Evolutionary conservation across 1,140 invertebrate species (phyloP).

Genomic region (Pogonognathellus flavescens): DNA sequence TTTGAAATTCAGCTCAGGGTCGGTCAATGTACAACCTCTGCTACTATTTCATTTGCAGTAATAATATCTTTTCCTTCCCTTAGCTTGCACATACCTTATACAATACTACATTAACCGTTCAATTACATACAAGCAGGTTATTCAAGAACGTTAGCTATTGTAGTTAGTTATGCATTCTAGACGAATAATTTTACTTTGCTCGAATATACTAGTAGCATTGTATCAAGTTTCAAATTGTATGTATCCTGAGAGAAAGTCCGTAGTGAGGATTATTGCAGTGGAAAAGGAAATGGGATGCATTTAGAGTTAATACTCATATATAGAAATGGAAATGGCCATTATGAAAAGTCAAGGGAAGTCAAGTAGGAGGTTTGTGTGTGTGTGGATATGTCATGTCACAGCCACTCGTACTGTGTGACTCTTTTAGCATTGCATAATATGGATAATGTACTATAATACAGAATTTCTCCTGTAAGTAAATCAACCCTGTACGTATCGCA

Average conservation of each 20-base stretch:
- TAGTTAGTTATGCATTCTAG: too few species aligned
- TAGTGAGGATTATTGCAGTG: neutral
- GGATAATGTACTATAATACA: neutral
- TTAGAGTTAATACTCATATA: neutral
- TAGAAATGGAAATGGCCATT: neutral
- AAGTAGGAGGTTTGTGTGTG: neutral
- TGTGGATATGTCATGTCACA: conserved; percentile 34
- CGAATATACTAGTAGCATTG: too few species aligned
- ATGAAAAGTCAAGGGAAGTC: neutral
- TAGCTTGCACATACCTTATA: neutral
- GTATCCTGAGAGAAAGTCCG: neutral
- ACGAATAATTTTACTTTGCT: too few species aligned
- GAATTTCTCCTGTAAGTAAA: neutral
- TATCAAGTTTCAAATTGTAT: neutral
- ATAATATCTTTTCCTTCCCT: neutral
- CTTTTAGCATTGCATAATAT: neutral
- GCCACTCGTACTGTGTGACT: conserved; percentile 24
- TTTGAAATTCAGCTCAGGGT: neutral
- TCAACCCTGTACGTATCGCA: neutral
- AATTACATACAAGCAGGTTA: too few species aligned
- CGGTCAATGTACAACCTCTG: too few species aligned
- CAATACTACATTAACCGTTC: too few species aligned
- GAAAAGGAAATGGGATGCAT: conserved; percentile 3
- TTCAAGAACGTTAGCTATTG: too few species aligned
- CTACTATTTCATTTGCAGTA: neutral